Conservation (phyloP, 2,888 invertebrate genomes). For the Ryuthela nishihirai region DNA sequence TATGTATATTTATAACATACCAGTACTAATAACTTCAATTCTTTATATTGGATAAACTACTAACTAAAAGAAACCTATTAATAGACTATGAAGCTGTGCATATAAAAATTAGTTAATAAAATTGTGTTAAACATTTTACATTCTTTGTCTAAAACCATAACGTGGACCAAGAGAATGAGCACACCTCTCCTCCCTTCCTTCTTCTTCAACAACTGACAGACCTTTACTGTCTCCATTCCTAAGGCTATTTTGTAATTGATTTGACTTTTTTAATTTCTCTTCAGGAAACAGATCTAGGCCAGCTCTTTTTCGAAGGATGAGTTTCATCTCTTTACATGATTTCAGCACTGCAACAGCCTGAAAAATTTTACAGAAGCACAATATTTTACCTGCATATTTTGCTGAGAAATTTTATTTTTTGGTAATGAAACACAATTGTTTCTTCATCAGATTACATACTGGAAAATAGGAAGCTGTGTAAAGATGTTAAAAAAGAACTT, state of each 20-base stretch:
- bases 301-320: constrained; percentile 70
- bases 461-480: too few species aligned
- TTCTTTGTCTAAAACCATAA: background rate
- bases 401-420: too few species aligned
- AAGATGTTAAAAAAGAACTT: too few species aligned
- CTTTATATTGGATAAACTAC: too few species aligned
- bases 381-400: too few species aligned
- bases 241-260: background rate
- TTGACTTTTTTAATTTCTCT: background rate
- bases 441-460: too few species aligned
- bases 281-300: constrained; percentile 18
- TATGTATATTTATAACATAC: too few species aligned
- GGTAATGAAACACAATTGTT: too few species aligned
- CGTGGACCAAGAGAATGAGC: background rate
- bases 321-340: constrained; percentile 67
- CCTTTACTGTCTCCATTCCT: background rate
- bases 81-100: too few species aligned
- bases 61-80: too few species aligned
- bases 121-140: background rate
- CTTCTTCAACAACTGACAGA: background rate
- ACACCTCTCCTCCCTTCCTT: background rate
- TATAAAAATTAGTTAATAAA: background rate
- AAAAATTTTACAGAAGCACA: too few species aligned
- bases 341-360: constrained; percentile 56
- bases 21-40: too few species aligned